A percentile compares a stretch with the other conserved stretches of the same genome.
Conservation (phyloP, 2,888 invertebrate species). For the Petrolisthes manimaculis region DNA sequence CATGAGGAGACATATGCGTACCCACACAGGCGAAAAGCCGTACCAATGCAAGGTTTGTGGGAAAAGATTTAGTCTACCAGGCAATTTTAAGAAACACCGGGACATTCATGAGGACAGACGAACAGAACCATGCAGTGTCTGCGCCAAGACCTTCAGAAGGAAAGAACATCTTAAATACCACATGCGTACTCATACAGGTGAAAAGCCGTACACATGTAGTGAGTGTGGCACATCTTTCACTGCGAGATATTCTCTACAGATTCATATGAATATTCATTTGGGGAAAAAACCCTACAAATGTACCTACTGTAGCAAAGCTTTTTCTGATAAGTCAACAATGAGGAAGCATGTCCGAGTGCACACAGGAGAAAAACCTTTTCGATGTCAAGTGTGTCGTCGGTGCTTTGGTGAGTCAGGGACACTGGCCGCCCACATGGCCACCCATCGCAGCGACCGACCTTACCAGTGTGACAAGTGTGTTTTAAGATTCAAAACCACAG, state of each 20-base stretch:
- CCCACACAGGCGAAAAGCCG: slow-evolving; percentile 61
- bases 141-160: slow-evolving; percentile 57
- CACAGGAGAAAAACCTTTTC: slow-evolving; percentile 57
- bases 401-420: slow-evolving; percentile 60
- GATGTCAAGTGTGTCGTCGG: slow-evolving; percentile 46
- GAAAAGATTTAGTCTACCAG: slow-evolving; percentile 61
- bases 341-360: slow-evolving; percentile 57
- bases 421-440: slow-evolving; percentile 55
- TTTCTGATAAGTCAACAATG: slow-evolving; percentile 62
- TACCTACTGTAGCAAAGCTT: slow-evolving; percentile 57
- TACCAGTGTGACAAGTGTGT: slow-evolving; percentile 48
- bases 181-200: slow-evolving; percentile 59
- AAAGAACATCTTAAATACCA: slow-evolving; percentile 61
- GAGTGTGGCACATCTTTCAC: slow-evolving; percentile 61
- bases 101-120: slow-evolving; percentile 60
- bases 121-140: slow-evolving; percentile 57
- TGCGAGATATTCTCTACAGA: slow-evolving; percentile 59
- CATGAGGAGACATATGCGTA: slow-evolving; percentile 60
- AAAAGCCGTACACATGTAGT: slow-evolving; percentile 54
- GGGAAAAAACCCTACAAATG: slow-evolving; percentile 60
- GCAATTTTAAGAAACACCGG: slow-evolving; percentile 61
- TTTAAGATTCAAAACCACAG: slow-evolving; percentile 55
- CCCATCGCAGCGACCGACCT: slow-evolving; percentile 53
- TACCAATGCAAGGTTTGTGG: slow-evolving; percentile 61
- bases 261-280: slow-evolving; percentile 62